Evolutionary conservation across 1,140 invertebrate genomes (phyloP), one percentile per base, ranked within the genome.

Genomic region (Epicauta chinensis): DNA sequence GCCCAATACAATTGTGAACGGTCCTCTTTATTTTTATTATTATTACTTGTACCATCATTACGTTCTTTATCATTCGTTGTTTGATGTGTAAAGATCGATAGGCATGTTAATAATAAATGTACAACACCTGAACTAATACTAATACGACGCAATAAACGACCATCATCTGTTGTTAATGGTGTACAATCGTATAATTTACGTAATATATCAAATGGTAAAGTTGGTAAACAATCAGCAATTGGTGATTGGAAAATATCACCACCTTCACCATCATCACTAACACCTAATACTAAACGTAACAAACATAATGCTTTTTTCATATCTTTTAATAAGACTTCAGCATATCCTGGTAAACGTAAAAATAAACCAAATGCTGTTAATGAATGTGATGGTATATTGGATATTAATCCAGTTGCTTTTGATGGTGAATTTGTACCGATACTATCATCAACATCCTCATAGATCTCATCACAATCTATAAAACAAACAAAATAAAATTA

Each of bases 1-100:
- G 93, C 93, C 93, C 93, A 97, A 71, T 95, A 96, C 53, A 89
- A 75, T 64, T 94, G 90, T 1, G 83, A 82, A 58, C 91, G 90
- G 50, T 90, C 86, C 61, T 87, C 84, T 16, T 61, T 66, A 9
- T 11, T 34, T 34, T 34, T 34, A 34, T 12, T 34, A 12, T 34
- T 34, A 11, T 34, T 23, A 11, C 1, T 34, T 7, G 6, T 34
- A 15, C 66, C 67, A 39, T 47, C 63, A 58, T 47, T 57, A 45
- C 59, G 58, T 59, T 64, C 23, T 52, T 61, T 12, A 38, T 60
- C 63, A 51, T 65, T 60, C 16, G 57, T 63, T 16, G 30, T 40
- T 30, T 57, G 48, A 69, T 94, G 91, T 1, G 91, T 93, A 59
- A 96, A 90, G 4, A 91, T 86, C 1, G 91, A 87, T 14, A 95